Evolutionary conservation across 2,888 invertebrate species (phyloP).

Genomic region (Agrilus mali): DNA sequence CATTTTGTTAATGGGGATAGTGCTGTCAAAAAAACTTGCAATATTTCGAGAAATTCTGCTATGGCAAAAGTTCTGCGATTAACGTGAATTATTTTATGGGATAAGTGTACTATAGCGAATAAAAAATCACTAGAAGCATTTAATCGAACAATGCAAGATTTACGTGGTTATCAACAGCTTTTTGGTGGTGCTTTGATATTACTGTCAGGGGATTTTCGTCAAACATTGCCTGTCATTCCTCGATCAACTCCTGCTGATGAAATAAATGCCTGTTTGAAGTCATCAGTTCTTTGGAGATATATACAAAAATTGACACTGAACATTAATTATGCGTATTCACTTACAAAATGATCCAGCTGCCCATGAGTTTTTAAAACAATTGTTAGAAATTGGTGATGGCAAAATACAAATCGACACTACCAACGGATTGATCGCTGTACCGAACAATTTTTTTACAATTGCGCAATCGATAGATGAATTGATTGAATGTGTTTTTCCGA

Average conservation of each 20-base stretch:
- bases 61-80: conserved; percentile 18
- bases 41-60: conserved; percentile 14
- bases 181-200: conserved; percentile 21
- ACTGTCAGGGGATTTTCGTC: conserved; percentile 23
- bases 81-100: conserved; percentile 26
- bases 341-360: too few relatives aligned
- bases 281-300: conserved; percentile 14
- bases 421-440: too few relatives aligned
- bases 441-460: too few relatives aligned
- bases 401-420: too few relatives aligned
- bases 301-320: conserved; percentile 11
- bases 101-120: conserved; percentile 28
- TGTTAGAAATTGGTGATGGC: conserved; percentile 13
- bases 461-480: conserved; percentile 13
- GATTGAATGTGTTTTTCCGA: conserved; percentile 16
- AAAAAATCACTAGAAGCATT: conserved; percentile 24
- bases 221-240: conserved; percentile 20
- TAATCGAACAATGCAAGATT: conserved; percentile 17
- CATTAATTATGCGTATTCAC: too few relatives aligned
- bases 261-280: conserved; percentile 19
- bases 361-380: conserved; percentile 11
- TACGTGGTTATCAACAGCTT: conserved; percentile 8
- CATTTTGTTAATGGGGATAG: too few relatives aligned
- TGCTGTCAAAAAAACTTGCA: too few relatives aligned
- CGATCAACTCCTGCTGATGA: conserved; percentile 17